These are phyloP conservation scores for Fulmarus glacialis DNA, from an alignment of 2,113 vertebrate genomes.

Conservation along the genomic window DNA sequence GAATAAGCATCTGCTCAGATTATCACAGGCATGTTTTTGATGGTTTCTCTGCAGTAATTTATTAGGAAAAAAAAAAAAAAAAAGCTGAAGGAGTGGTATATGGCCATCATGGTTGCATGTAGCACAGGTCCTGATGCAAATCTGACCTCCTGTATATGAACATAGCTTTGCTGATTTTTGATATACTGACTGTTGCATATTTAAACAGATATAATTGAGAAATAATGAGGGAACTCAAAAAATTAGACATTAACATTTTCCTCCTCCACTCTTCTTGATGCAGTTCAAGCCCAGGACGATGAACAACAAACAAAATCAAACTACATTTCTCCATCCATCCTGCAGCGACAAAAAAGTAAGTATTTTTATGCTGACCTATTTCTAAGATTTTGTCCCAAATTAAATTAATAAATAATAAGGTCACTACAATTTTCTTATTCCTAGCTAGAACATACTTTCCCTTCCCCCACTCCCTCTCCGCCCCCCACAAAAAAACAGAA, in stretches of 20 bases:
- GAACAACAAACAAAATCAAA: neutral
- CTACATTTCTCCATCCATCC: neutral
- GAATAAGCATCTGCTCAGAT: neutral
- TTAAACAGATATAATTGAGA: neutral
- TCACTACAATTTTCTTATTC: neutral
- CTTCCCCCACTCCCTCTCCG: neutral
- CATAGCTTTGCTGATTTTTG: neutral
- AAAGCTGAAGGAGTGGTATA: neutral
- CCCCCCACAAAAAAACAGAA: neutral
- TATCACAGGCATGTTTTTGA: neutral
- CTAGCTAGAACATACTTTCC: neutral
- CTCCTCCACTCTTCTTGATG: neutral
- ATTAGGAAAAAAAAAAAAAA: neutral
- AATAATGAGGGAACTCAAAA: neutral
- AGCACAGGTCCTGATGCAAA: neutral
- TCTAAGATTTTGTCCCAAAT: neutral
- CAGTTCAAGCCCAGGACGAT: constrained; percentile 43
- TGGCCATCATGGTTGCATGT: neutral
- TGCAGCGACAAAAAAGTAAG: constrained; percentile 25
- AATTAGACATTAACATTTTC: neutral
- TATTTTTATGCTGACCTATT: neutral
- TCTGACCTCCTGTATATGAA: neutral
- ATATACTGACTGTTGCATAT: neutral
- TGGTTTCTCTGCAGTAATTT: neutral
- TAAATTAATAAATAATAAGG: neutral